phyloP scores from a whole-genome alignment of 2,113 vertebrate genomes.

The Pseudolaguvia tuberculata region DNA sequence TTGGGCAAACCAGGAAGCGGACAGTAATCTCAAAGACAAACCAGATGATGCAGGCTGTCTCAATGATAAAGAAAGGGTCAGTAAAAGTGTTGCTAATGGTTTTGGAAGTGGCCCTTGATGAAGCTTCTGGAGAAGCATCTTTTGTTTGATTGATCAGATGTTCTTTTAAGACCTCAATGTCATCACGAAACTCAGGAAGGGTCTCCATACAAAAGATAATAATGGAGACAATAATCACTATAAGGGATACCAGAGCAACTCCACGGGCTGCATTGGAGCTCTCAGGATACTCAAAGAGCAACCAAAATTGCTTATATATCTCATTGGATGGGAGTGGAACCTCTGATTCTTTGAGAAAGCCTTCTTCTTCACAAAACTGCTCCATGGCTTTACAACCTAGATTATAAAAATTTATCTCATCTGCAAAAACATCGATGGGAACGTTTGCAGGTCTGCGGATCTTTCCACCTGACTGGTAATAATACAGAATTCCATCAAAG shows the following conservation, averaged over 20 bases:
- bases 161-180: slow-evolving; percentile 59
- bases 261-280: slow-evolving; percentile 88
- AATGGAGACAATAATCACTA: slow-evolving; percentile 94
- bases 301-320: slow-evolving; percentile 86
- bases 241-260: slow-evolving; percentile 85
- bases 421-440: slow-evolving; percentile 86
- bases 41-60: slow-evolving; percentile 91
- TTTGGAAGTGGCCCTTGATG: slow-evolving; percentile 55
- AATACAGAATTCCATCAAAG: slow-evolving; percentile 95
- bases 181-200: slow-evolving; percentile 89
- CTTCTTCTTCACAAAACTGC: slow-evolving; percentile 93
- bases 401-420: slow-evolving; percentile 92
- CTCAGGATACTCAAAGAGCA: slow-evolving; percentile 93
- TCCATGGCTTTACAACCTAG: slow-evolving; percentile 88
- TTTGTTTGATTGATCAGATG: slow-evolving; percentile 58
- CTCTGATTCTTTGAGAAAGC: slow-evolving; percentile 88
- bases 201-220: slow-evolving; percentile 96
- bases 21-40: slow-evolving; percentile 88
- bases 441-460: slow-evolving; percentile 89
- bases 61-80: slow-evolving; percentile 92
- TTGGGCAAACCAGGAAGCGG: slow-evolving; percentile 86
- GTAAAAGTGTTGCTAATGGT: slow-evolving; percentile 68
- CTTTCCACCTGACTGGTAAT: slow-evolving; percentile 93
- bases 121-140: slow-evolving; percentile 14
- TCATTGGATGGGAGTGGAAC: slow-evolving; percentile 83